Base-by-base conservation (phyloP, 2,113 vertebrate species). In the Cryptoleucopteryx plumbea region DNA sequence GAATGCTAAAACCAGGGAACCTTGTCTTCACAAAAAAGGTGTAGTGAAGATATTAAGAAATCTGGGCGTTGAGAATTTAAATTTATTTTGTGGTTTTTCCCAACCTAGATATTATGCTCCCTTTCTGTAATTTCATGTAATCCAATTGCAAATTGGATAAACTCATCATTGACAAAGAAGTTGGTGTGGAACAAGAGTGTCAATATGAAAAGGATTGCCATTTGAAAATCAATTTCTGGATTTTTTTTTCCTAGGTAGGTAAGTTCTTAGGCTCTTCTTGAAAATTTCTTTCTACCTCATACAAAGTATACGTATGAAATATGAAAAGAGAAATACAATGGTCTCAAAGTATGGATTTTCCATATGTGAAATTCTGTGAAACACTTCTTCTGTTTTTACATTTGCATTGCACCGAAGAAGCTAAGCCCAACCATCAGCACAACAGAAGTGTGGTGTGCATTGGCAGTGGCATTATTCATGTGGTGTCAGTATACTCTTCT, bases 371-470 rank as follows among this genome's bases (percentile, higher is more conserved):
- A 48, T 67, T 70, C 10, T 38, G 5, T 93, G 66, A 59, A 50
- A 50, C 3, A 3, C 4, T 48, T 31, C 11, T n/a, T 48, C 31
- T 40, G 2, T 17, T 75, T 67, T 73, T 38, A 55, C 1, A 1
- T 80, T 86, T 72, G 29, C 17, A 11, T 81, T 18, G 4, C n/a
- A 32, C 52, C 19, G 17, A 68, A 42, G 47, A 80, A 36, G 27
- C 20, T 23, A 65, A 83, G 43, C 20, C 36, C 4, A 42, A 5
- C 34, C 21, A 13, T 50, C 38, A 74, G 13, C 25, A 23, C 32
- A 26, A 13, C 15, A 66, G 47, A 72, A 62, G 10, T 10, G 9
- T 2, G 0, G 0, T 32, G 38, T 48, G 11, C 23, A 2, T n/a
- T 55, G 32, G 13, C 10, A 43, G 12, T 26, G 58, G 21, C 40